phyloP scores from a whole-genome alignment of 2,888 invertebrate species.

The Hypomecis punctinalis region DNA sequence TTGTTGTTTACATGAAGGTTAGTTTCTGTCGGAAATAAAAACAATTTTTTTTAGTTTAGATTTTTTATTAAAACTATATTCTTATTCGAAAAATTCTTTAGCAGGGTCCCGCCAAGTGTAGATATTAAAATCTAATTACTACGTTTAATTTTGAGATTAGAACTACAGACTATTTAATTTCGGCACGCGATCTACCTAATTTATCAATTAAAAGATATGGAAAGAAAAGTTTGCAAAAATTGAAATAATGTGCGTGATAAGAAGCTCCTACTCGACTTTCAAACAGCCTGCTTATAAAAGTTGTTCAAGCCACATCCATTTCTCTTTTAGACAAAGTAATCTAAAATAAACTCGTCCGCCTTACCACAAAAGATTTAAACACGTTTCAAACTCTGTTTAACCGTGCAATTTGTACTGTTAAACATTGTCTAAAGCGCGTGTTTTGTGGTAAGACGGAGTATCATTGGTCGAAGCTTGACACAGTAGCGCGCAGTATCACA shows the following conservation, averaged over 20 bases:
- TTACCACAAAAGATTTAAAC: too few relatives aligned
- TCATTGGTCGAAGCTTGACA: too few relatives aligned
- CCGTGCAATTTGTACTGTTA: too few relatives aligned
- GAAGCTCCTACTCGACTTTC: conserved; percentile 53
- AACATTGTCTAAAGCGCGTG: too few relatives aligned
- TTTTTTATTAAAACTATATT: conserved; percentile 46
- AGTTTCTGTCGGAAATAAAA: conserved; percentile 57
- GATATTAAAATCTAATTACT: conserved; percentile 47
- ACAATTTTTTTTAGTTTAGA: conserved; percentile 40
- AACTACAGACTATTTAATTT: conserved; percentile 33
- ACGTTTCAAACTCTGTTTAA: too few relatives aligned
- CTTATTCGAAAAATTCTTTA: conserved; percentile 48
- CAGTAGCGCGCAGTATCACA: too few relatives aligned
- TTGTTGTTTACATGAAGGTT: conserved; percentile 48
- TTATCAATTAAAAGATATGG: conserved; percentile 29
- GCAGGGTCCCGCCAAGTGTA: conserved; percentile 70
- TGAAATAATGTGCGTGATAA: conserved; percentile 59
- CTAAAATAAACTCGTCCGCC: background rate
- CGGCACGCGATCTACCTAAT: conserved; percentile 39
- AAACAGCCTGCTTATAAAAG: conserved; percentile 47
- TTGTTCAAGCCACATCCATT: conserved; percentile 52
- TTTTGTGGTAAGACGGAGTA: too few relatives aligned
- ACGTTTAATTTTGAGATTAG: conserved; percentile 29
- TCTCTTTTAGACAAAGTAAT: conserved; percentile 6
- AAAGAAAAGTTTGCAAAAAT: conserved; percentile 49